These are phyloP conservation scores for Nothocercus nigrocapillus DNA, from an alignment of 2,113 vertebrate genomes.

Conservation along the genomic window DNA sequence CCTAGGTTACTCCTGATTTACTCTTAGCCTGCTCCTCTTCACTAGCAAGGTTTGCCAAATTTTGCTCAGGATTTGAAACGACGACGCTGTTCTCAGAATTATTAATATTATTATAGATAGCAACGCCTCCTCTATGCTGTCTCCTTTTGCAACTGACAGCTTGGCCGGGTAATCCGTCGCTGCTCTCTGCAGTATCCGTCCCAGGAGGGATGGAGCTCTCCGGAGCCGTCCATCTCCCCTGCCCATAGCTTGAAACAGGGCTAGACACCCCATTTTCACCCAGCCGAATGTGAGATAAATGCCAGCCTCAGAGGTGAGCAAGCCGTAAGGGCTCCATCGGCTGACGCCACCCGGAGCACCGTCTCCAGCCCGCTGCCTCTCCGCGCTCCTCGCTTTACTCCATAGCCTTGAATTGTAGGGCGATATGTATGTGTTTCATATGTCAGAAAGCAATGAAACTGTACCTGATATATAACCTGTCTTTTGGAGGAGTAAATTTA, in stretches of 20 bases:
- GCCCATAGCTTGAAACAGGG: not conserved
- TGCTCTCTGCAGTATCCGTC: not conserved
- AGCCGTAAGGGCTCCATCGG: not conserved
- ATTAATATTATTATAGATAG: not conserved
- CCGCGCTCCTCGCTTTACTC: not conserved
- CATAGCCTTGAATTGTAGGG: not conserved
- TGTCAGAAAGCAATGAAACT: not conserved
- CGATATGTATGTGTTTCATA: not conserved
- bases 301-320: not conserved
- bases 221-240: not conserved
- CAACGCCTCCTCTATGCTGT: not conserved
- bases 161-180: not conserved
- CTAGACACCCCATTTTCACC: not conserved
- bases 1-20: no score
- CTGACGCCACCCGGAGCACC: not conserved
- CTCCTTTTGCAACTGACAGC: accelerated
- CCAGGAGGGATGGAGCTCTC: not conserved
- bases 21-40: no score
- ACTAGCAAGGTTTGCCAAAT: no score
- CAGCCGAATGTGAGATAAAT: not conserved
- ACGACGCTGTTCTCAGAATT: not conserved
- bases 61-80: no score
- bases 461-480: not conserved
- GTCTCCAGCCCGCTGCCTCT: not conserved
- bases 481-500: not conserved